Conservation (phyloP, 2,797 vertebrate species). For the Catostomus latipinnis region DNA sequence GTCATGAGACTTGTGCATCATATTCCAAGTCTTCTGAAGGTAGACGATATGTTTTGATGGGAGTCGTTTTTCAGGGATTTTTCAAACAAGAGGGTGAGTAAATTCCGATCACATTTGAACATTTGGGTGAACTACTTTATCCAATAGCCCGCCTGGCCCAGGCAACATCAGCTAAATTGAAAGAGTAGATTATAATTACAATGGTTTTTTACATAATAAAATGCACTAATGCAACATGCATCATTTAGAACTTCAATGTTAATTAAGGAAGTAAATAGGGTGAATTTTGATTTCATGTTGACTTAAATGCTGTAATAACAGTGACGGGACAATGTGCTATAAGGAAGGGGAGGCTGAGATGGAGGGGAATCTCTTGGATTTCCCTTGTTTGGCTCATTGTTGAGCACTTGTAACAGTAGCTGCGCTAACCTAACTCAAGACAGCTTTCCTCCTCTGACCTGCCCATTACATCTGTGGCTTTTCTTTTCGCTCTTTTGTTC, state of each 20-base stretch:
- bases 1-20: too few relatives aligned
- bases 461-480: conserved; percentile 57
- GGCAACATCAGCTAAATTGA: too few relatives aligned
- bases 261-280: neutral
- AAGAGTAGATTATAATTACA: too few relatives aligned
- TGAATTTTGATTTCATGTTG: conserved; percentile 28
- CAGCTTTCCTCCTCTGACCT: conserved; percentile 54
- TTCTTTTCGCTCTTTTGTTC: conserved; percentile 46
- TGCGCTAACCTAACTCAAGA: conserved; percentile 60
- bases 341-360: neutral
- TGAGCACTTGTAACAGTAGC: conserved; percentile 36
- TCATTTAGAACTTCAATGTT: too few relatives aligned
- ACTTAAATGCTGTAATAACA: conserved; percentile 27
- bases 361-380: conserved; percentile 24
- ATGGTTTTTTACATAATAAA: too few relatives aligned
- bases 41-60: too few relatives aligned
- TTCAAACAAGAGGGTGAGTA: too few relatives aligned
- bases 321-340: neutral
- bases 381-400: conserved; percentile 18
- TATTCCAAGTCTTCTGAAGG: too few relatives aligned
- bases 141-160: too few relatives aligned
- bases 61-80: too few relatives aligned
- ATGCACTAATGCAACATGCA: neutral
- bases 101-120: too few relatives aligned
- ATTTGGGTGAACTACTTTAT: too few relatives aligned